Evolutionary conservation across 2,797 vertebrate species (phyloP).

Genomic region (Pipistrellus pipistrellus): DNA sequence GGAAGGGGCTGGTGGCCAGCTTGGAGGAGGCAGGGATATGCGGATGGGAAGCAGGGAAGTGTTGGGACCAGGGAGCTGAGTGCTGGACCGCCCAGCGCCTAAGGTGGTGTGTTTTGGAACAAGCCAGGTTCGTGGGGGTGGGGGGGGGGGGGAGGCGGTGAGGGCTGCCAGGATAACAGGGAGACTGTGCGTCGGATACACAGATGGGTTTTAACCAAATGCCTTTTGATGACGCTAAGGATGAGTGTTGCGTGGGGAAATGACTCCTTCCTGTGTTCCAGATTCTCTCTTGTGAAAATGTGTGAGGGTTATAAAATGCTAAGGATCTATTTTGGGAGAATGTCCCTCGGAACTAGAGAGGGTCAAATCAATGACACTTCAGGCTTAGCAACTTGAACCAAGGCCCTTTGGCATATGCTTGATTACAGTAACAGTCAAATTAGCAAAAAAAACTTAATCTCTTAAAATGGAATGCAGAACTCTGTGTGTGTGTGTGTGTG

Average conservation of each 20-base stretch:
- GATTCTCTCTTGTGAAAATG: constrained; percentile 71
- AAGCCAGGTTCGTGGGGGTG: neutral
- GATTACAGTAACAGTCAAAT: constrained; percentile 37
- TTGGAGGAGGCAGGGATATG: neutral
- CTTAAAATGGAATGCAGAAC: constrained; percentile 10
- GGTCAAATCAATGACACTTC: constrained; percentile 63
- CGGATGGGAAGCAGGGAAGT: neutral
- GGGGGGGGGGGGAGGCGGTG: accelerated
- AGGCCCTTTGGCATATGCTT: constrained; percentile 64
- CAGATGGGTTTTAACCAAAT: constrained; percentile 27
- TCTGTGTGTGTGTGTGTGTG: neutral
- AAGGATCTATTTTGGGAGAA: constrained; percentile 70
- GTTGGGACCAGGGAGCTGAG: neutral
- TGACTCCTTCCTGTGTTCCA: constrained; percentile 66
- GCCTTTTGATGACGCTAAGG: constrained; percentile 50
- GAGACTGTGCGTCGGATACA: neutral
- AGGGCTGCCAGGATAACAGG: neutral
- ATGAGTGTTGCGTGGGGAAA: constrained; percentile 39
- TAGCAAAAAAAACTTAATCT: constrained; percentile 44
- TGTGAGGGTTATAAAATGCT: constrained; percentile 76
- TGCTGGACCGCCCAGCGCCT: accelerated
- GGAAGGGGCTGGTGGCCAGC: neutral
- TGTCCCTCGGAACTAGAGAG: constrained; percentile 55
- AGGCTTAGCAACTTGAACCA: constrained; percentile 40
- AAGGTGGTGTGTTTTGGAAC: neutral